These are phyloP conservation scores for Potamilus streckersoni DNA, from an alignment of 1,140 invertebrate genomes.

Conservation along the genomic window DNA sequence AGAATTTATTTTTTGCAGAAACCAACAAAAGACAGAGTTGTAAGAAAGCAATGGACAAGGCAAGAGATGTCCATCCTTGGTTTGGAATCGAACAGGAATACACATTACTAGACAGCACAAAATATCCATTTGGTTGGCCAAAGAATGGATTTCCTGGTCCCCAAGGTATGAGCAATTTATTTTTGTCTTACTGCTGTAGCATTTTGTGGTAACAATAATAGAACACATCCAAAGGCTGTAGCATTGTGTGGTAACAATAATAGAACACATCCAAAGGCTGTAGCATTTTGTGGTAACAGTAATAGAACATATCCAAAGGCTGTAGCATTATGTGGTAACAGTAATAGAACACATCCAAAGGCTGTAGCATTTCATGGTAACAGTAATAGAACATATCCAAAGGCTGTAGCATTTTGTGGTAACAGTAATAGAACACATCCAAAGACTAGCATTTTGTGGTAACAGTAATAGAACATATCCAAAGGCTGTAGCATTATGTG, in stretches of 20 bases:
- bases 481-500: no score
- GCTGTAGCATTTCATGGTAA: background rate
- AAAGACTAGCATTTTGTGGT: no score
- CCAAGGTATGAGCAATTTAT: constrained; percentile 64
- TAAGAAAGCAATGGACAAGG: constrained; percentile 78
- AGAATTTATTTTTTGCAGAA: constrained; percentile 37
- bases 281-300: no score
- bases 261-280: background rate
- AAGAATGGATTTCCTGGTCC: constrained; percentile 92
- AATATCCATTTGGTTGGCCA: constrained; percentile 92
- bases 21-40: constrained; percentile 84
- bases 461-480: no score
- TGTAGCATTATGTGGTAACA: background rate
- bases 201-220: no score
- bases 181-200: no score
- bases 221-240: no score
- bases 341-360: background rate
- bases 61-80: constrained; percentile 86
- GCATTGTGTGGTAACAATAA: background rate
- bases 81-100: constrained; percentile 95
- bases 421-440: background rate
- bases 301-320: background rate
- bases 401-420: no score
- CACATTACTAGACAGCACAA: constrained; percentile 88
- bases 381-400: background rate